phyloP scores from a whole-genome alignment of 2,888 invertebrate species.

The Andrena camellia region DNA sequence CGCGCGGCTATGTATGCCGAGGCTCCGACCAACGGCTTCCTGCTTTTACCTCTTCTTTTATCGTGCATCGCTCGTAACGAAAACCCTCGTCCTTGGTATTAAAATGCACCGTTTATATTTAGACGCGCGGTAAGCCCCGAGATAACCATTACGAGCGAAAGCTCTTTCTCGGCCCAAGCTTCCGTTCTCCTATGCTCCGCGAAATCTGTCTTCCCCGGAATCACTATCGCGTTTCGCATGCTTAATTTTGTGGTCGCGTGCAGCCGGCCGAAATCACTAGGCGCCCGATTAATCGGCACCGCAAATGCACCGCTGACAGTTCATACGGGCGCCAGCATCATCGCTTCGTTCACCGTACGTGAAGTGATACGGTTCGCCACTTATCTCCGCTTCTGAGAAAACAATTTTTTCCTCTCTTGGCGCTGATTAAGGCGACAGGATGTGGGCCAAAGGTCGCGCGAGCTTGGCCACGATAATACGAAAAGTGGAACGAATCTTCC shows the following conservation, averaged over 20 bases:
- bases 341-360: slow-evolving; percentile 1
- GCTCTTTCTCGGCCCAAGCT: background rate
- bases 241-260: background rate
- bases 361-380: slow-evolving; percentile 19
- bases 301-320: slow-evolving; percentile 1
- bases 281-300: background rate
- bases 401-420: slow-evolving; percentile 47
- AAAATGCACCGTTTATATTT: slow-evolving; percentile 36
- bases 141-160: slow-evolving; percentile 6
- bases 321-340: slow-evolving; percentile 67
- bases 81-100: slow-evolving; percentile 42
- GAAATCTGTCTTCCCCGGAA: background rate
- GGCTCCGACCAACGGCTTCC: slow-evolving; percentile 15
- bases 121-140: slow-evolving; percentile 8
- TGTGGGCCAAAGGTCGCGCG: slow-evolving; percentile 70
- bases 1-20: slow-evolving; percentile 23
- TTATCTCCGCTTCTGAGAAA: slow-evolving; percentile 63
- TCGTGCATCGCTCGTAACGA: slow-evolving; percentile 23
- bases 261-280: slow-evolving; percentile 17
- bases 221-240: background rate
- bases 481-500: slow-evolving; percentile 15
- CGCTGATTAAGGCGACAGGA: slow-evolving; percentile 56
- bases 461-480: slow-evolving; percentile 44
- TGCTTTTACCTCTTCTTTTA: slow-evolving; percentile 38
- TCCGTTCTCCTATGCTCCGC: background rate